Evolutionary conservation across 2,113 vertebrate species (phyloP), one percentile per base, ranked within the genome.

Genomic region (Tetraodon nigroviridis): DNA sequence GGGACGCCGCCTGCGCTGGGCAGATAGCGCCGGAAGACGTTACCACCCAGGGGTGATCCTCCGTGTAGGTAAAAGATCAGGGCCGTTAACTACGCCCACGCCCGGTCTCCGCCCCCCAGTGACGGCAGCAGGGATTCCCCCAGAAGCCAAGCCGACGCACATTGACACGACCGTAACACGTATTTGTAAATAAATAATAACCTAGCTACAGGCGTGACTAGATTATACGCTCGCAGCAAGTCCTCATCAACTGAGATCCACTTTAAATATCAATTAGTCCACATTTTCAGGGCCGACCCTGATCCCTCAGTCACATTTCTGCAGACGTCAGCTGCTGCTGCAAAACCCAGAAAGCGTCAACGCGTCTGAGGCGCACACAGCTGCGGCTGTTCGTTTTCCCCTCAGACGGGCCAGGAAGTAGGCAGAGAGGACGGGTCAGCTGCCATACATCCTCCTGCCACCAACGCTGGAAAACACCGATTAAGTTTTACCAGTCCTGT

Each of bases 101-200:
- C 45, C 6, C 46, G 52, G 82, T 42, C 63, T 68, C 71, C 61
- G 45, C 65, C 66, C 54, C 56, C 52, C 37, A 4, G 3, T 69
- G 68, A 78, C 71, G 50, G 60, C 73, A 74, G 50, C 27, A 16
- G 81, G 77, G 75, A 22, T 72, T 78, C 78, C 80, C 72, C 72
- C 44, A 37, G 55, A 46, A 46, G n/a, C n/a, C 16, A 17, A 16
- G 14, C 4, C 4, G n/a, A 17, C 15, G 1, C 44, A n/a, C 6
- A 2, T 6, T 4, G 1, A 46, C n/a, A 46, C 6, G 44, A 46
- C 7, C 7, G 2, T 14, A 12, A 40, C 17, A 41, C 29, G 17
- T 6, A 46, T 56, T 48, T 65, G n/a, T 16, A 50, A 57, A 22
- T 2, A 56, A 17, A 8, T 27, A 40, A 42, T 11, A 21, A 50